A percentile compares a stretch with the other conserved stretches of the same genome.
Conservation (phyloP, 2,113 vertebrate genomes). For the Tautogolabrus adspersus region DNA sequence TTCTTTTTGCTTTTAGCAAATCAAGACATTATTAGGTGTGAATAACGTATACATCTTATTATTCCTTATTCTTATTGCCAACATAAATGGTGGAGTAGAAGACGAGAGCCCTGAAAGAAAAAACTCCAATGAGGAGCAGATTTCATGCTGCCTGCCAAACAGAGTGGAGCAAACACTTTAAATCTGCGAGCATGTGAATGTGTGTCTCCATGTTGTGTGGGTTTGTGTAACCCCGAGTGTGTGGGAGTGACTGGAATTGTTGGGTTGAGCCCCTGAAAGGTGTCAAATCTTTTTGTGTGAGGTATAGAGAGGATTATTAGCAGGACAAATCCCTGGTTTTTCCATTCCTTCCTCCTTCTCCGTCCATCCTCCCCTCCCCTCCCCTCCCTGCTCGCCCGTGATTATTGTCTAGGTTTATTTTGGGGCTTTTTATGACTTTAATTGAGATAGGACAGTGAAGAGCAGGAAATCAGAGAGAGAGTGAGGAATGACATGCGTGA, state of each 20-base stretch:
- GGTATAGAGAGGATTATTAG: constrained; percentile 66
- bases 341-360: constrained; percentile 34
- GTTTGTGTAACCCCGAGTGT: constrained; percentile 44
- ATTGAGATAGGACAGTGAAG: no score
- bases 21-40: no score
- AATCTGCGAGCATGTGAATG: constrained; percentile 14
- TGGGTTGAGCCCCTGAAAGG: constrained; percentile 56
- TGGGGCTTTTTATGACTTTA: no score
- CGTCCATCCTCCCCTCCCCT: constrained; percentile 4
- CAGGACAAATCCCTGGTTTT: constrained; percentile 69
- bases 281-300: constrained; percentile 75
- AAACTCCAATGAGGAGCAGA: constrained; percentile 51
- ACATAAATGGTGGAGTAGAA: constrained; percentile 15
- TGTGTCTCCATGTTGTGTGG: constrained; percentile 35
- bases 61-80: no score
- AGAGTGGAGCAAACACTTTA: constrained; percentile 17
- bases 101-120: neutral
- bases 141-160: constrained; percentile 61
- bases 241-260: constrained; percentile 56
- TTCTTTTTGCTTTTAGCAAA: no score
- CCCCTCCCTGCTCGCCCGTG: no score
- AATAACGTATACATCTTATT: no score
- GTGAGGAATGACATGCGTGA: no score
- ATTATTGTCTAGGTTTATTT: no score
- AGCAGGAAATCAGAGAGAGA: no score